Conservation (phyloP, 1,140 invertebrate species). For the Apolygus lucorum region DNA sequence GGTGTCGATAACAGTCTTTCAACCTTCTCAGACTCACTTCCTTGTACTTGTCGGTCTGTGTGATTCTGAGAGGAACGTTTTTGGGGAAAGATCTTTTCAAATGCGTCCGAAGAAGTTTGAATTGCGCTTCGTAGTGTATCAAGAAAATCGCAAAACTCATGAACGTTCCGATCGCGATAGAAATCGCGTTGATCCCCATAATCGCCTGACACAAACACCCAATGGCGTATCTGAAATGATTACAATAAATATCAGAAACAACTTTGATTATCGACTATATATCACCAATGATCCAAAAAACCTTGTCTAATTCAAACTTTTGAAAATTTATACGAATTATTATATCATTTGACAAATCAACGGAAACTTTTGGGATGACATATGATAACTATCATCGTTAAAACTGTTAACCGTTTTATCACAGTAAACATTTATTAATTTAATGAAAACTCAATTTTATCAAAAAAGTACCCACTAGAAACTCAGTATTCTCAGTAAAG, state of each 20-base stretch:
- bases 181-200: not conserved
- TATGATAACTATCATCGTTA: too few species aligned
- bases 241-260: not conserved
- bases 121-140: not conserved
- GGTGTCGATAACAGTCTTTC: not conserved
- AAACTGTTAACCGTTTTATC: too few species aligned
- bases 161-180: not conserved
- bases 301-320: too few species aligned
- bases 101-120: not conserved
- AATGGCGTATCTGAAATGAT: not conserved
- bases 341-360: too few species aligned
- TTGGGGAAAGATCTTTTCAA: not conserved
- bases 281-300: too few species aligned
- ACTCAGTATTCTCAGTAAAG: too few species aligned
- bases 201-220: constrained; percentile 5
- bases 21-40: not conserved
- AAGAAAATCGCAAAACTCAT: not conserved
- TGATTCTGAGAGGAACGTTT: not conserved
- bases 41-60: not conserved
- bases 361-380: too few species aligned
- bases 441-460: too few species aligned
- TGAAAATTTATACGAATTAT: too few species aligned
- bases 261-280: too few species aligned
- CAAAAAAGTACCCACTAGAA: too few species aligned
- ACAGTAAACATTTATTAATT: too few species aligned